These are phyloP conservation scores for Orchesellides sinensis DNA, from an alignment of 2,888 invertebrate genomes.

Conservation along the genomic window DNA sequence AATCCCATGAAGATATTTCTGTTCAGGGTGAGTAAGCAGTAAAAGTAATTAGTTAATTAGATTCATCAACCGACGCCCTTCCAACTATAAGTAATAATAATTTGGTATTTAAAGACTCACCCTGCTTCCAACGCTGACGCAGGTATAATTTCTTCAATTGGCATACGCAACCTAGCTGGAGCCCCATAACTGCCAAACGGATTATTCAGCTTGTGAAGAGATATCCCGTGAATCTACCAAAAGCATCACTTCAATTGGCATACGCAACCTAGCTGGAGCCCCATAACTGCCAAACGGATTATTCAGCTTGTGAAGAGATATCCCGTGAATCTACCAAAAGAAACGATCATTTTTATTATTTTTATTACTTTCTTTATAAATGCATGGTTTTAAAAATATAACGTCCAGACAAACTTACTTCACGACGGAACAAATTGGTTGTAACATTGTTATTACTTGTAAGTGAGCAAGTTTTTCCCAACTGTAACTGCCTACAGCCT, in stretches of 20 bases:
- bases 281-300: constrained; percentile 68
- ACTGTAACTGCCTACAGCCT: constrained; percentile 15
- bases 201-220: constrained; percentile 54
- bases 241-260: constrained; percentile 70
- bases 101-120: constrained; percentile 49
- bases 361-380: too few species aligned
- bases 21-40: constrained; percentile 34
- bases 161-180: constrained; percentile 67
- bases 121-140: constrained; percentile 72
- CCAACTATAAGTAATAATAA: neutral
- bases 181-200: constrained; percentile 64
- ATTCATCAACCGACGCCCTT: neutral
- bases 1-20: constrained; percentile 97
- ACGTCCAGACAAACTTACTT: constrained; percentile 44
- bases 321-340: constrained; percentile 63
- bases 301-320: constrained; percentile 36
- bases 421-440: constrained; percentile 60
- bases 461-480: constrained; percentile 19
- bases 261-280: constrained; percentile 63
- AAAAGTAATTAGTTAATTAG: neutral
- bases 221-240: constrained; percentile 60
- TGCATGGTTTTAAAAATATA: neutral
- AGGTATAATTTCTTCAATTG: constrained; percentile 70
- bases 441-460: constrained; percentile 34
- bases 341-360: too few species aligned